A percentile compares a stretch with the other conserved stretches of the same genome.
Evolutionary conservation across 2,797 vertebrate species (phyloP).

Genomic region (Hemitrygon akajei): DNA sequence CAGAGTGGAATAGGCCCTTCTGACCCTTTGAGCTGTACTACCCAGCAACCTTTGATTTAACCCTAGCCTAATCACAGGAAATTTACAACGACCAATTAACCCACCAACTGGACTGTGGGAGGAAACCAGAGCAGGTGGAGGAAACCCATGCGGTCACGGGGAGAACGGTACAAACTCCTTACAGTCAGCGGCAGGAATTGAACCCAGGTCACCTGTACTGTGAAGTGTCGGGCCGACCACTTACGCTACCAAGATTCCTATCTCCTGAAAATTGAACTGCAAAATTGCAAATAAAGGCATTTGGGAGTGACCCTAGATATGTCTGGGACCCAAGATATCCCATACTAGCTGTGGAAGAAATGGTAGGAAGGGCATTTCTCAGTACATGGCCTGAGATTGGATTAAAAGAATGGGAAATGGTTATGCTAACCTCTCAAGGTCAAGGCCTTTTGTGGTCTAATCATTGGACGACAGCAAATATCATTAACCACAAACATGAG

Average conservation of each 20-base stretch:
- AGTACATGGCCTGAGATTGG: neutral
- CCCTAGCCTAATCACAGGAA: too few relatives aligned
- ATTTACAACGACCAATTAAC: too few relatives aligned
- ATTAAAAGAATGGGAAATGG: neutral
- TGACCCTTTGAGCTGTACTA: too few relatives aligned
- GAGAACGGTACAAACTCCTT: too few relatives aligned
- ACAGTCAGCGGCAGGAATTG: too few relatives aligned
- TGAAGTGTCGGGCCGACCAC: too few relatives aligned
- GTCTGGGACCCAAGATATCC: neutral
- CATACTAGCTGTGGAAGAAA: neutral
- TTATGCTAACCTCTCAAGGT: neutral
- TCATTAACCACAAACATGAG: neutral
- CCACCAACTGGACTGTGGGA: too few relatives aligned
- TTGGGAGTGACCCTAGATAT: neutral
- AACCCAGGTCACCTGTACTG: too few relatives aligned
- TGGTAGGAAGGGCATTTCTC: neutral
- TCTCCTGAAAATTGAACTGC: neutral
- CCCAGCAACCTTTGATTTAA: too few relatives aligned
- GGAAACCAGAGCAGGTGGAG: too few relatives aligned
- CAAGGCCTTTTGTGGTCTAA: neutral
- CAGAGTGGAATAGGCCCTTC: too few relatives aligned
- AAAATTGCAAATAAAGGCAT: neutral
- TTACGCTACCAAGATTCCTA: neutral
- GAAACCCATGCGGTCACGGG: too few relatives aligned
- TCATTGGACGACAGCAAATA: neutral